phyloP scores from a whole-genome alignment of 2,113 vertebrate species.

The Columba livia region DNA sequence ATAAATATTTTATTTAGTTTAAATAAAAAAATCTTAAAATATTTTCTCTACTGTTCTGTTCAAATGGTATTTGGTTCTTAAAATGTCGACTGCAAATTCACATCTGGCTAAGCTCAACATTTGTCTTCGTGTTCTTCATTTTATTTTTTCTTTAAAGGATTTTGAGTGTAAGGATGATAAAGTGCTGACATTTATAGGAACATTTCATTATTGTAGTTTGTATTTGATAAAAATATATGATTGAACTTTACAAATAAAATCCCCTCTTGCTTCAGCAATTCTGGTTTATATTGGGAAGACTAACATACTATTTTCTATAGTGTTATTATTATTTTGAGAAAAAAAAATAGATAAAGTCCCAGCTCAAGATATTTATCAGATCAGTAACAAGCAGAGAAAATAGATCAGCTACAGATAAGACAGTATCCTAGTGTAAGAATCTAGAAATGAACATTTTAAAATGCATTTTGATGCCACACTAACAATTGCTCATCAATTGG shows the following conservation, averaged over 20 bases:
- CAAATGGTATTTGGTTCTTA: constrained; percentile 56
- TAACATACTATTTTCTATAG: neutral
- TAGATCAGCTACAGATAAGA: neutral
- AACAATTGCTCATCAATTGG: neutral
- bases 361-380: neutral
- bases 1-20: constrained; percentile 73
- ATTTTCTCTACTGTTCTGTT: constrained; percentile 59
- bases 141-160: constrained; percentile 47
- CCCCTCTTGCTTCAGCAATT: constrained; percentile 1
- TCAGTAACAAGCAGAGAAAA: neutral
- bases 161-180: constrained; percentile 32
- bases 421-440: neutral
- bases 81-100: constrained; percentile 58
- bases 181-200: constrained; percentile 54
- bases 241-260: constrained; percentile 61
- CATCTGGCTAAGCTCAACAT: constrained; percentile 44
- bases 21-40: constrained; percentile 69
- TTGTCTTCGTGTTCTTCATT: constrained; percentile 34
- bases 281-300: constrained; percentile 3
- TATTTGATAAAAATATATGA: constrained; percentile 52
- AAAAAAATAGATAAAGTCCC: neutral
- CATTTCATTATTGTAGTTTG: constrained; percentile 38
- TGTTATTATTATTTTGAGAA: neutral
- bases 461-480: neutral
- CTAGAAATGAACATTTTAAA: neutral